Evolutionary conservation across 2,888 invertebrate genomes (phyloP), one percentile per base, ranked within the genome.

Genomic region (Leptopterna dolabrata): DNA sequence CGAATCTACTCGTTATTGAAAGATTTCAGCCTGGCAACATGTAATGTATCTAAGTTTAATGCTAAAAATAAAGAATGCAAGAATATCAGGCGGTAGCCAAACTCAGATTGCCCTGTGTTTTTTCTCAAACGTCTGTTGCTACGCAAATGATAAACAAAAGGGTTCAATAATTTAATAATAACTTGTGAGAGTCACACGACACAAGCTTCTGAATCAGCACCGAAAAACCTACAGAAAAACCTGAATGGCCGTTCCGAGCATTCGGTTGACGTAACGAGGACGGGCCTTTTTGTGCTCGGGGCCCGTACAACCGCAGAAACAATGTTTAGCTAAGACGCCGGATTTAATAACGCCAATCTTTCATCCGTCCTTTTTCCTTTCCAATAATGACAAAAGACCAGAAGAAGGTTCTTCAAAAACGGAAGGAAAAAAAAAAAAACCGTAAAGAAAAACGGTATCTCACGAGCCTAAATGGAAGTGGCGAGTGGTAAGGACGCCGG

Each of bases 341-440:
- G 0, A 78, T 45, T 41, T 45, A 78, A 78, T 78, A 78, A 78
- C 41, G 45, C 45, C 45, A 45, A 78, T 78, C 78, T 19, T 45
- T 78, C 78, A 45, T 45, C 78, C 78, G 19, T 11, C 47, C 13
- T 45, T 78, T 78, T 78, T n/a, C n/a, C 78, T 78, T 78, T 24
- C 78, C 27, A 45, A 27, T 45, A 78, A 78, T 45, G 78, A 78
- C 73, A 78, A 45, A 78, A 45, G 27, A 45, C 78, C 78, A 6
- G 45, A 43, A 78, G 41, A 78, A 24, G 78, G 45, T 45, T 45
- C 43, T 78, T 24, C 24, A 63, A 27, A 24, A 63, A 27, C 19
- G 13, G 78, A 78, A 41, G 45, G 6, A 13, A 43, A 43, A 76
- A 43, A 76, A 76, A 19, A 76, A 41, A 19, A n/a, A 13, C 36